Percentiles rank a stretch among this genome's conserved stretches.
phyloP scores from a whole-genome alignment of 2,888 invertebrate species.

The Torymus auratus region DNA sequence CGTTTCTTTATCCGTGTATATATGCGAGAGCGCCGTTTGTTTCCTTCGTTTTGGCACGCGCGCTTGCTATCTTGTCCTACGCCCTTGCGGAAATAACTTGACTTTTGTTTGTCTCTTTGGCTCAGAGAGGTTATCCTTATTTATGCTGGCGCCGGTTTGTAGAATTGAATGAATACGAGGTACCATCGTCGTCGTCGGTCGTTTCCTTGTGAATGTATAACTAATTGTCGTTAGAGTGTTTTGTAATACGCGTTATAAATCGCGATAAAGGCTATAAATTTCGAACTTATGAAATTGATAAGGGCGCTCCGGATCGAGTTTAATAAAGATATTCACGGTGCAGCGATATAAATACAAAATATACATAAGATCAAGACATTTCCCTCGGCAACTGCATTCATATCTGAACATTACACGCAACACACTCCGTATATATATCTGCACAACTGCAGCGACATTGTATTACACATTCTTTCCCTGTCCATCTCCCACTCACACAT shows the following conservation, averaged over 20 bases:
- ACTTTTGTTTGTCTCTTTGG: not conserved
- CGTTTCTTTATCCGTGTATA: not conserved
- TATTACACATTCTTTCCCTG: conserved; percentile 5
- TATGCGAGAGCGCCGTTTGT: not conserved
- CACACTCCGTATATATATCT: not conserved
- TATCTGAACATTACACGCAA: too few species aligned
- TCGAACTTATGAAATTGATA: too few species aligned
- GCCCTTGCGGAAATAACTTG: conserved; percentile 38
- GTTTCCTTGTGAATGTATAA: too few species aligned
- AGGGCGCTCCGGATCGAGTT: too few species aligned
- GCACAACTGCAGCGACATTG: not conserved
- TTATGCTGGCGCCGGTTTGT: conserved; percentile 55
- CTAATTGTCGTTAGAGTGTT: not conserved
- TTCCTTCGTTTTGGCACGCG: conserved; percentile 17
- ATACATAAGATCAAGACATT: too few species aligned
- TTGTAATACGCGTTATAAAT: too few species aligned
- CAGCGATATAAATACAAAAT: too few species aligned
- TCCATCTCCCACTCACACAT: not conserved
- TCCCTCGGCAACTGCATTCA: too few species aligned
- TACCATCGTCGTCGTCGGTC: too few species aligned
- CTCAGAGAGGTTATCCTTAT: conserved; percentile 50
- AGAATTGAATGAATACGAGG: not conserved
- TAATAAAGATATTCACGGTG: too few species aligned
- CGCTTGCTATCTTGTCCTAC: conserved; percentile 41
- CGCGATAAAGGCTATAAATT: too few species aligned